Percentiles rank a stretch among this genome's conserved stretches.
These are phyloP conservation scores for Crocuta crocuta DNA, from an alignment of 2,113 vertebrate species.

Conservation along the genomic window DNA sequence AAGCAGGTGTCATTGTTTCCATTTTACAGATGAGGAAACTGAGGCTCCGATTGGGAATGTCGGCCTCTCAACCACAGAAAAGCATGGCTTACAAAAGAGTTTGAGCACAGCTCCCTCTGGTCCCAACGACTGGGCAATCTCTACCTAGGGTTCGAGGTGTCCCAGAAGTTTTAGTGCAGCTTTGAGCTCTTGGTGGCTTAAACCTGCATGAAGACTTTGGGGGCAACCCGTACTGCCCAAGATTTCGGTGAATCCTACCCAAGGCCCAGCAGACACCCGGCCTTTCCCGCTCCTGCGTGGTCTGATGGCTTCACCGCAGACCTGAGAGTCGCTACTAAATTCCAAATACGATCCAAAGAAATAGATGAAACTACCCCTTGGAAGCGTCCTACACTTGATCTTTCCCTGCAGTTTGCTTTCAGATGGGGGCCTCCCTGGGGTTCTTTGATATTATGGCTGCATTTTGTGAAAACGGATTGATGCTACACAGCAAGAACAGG, in stretches of 20 bases:
- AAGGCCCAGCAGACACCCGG: fast-evolving
- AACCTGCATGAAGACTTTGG: not conserved
- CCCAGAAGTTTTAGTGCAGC: not conserved
- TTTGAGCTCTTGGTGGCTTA: not conserved
- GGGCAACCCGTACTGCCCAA: not conserved
- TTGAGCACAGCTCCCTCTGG: not conserved
- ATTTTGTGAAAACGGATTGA: not conserved
- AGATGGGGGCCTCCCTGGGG: fast-evolving
- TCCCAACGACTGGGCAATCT: not conserved
- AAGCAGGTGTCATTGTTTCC: no score
- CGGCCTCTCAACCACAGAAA: not conserved
- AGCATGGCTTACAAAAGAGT: not conserved
- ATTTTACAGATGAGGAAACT: no score
- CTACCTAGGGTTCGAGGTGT: not conserved
- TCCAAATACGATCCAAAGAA: no score
- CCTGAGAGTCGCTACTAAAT: fast-evolving
- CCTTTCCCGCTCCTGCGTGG: not conserved
- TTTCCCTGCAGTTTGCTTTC: not conserved
- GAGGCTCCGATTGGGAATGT: not conserved
- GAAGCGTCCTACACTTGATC: fast-evolving
- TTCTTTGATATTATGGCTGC: not conserved
- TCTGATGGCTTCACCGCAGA: not conserved
- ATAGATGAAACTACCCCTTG: not conserved
- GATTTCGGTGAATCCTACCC: not conserved
- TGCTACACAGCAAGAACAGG: not conserved